Conservation (phyloP, 2,113 vertebrate species). For the Mustela nigripes region DNA sequence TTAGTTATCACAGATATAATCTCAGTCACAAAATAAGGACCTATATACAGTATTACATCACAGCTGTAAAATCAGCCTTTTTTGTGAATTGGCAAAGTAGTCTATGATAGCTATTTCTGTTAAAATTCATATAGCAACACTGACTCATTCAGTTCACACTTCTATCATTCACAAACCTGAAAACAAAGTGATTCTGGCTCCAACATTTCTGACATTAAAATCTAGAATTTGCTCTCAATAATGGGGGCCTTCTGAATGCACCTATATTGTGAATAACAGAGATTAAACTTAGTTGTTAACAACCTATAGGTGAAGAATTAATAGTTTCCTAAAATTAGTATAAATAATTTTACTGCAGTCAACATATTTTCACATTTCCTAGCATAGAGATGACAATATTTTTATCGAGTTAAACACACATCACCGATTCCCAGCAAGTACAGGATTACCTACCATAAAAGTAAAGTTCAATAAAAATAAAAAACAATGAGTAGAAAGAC, state of each 20-base stretch:
- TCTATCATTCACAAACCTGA: conserved; percentile 62
- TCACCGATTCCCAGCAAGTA: neutral
- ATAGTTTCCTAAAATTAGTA: neutral
- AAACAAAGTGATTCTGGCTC: conserved; percentile 18
- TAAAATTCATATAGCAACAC: conserved; percentile 62
- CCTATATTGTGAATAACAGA: neutral
- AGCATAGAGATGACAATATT: neutral
- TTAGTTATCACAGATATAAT: conserved; percentile 63
- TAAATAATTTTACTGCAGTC: neutral
- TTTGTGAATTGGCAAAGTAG: conserved; percentile 64
- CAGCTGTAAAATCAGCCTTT: conserved; percentile 68
- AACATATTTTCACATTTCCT: neutral
- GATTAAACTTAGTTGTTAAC: neutral
- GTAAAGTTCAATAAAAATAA: neutral
- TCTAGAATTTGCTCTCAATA: neutral
- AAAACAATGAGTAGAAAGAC: neutral
- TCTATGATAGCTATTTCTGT: conserved; percentile 58
- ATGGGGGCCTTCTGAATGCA: neutral
- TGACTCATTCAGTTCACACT: conserved; percentile 67
- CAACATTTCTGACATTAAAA: neutral
- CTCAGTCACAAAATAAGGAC: conserved; percentile 63
- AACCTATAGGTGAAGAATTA: neutral
- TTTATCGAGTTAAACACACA: neutral
- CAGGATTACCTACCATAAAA: neutral
- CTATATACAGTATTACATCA: conserved; percentile 47